Percentiles rank a stretch among this genome's conserved stretches.
Conservation (phyloP, 2,113 vertebrate genomes). For the Synchiropus splendidus region DNA sequence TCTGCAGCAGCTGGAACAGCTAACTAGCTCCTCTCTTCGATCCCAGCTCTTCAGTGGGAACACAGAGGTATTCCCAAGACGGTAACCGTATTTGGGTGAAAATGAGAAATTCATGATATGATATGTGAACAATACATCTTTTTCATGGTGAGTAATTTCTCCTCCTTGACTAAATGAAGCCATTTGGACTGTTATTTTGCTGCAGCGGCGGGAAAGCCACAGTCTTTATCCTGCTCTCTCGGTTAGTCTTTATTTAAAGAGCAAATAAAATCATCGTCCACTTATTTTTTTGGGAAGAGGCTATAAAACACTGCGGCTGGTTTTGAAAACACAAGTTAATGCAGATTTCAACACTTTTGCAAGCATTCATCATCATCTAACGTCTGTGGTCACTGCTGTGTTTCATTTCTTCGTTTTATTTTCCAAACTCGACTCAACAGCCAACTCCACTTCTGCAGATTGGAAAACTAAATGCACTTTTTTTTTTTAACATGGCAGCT, state of each 20-base stretch:
- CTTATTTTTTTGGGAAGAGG: slow-evolving; percentile 11
- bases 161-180: too few species aligned
- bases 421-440: slow-evolving; percentile 42
- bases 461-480: slow-evolving; percentile 35
- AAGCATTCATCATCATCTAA: slow-evolving; percentile 23
- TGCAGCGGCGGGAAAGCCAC: slow-evolving; percentile 14
- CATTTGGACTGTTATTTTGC: slow-evolving; percentile 14
- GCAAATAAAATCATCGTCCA: slow-evolving; percentile 36
- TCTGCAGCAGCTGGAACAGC: too few species aligned
- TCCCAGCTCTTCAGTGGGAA: too few species aligned
- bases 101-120: too few species aligned
- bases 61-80: too few species aligned
- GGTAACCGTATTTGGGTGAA: too few species aligned
- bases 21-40: too few species aligned
- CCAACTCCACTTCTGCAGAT: slow-evolving; percentile 25
- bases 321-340: slow-evolving; percentile 43
- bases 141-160: too few species aligned
- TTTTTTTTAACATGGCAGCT: slow-evolving; percentile 46
- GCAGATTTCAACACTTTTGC: slow-evolving; percentile 47
- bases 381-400: slow-evolving; percentile 36
- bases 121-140: too few species aligned
- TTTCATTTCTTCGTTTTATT: slow-evolving; percentile 53
- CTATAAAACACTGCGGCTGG: slow-evolving; percentile 17
- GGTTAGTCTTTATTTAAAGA: slow-evolving; percentile 31
- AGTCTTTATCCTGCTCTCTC: slow-evolving; percentile 11